phyloP scores from a whole-genome alignment of 2,888 invertebrate species.

The Tridacna gigas region DNA sequence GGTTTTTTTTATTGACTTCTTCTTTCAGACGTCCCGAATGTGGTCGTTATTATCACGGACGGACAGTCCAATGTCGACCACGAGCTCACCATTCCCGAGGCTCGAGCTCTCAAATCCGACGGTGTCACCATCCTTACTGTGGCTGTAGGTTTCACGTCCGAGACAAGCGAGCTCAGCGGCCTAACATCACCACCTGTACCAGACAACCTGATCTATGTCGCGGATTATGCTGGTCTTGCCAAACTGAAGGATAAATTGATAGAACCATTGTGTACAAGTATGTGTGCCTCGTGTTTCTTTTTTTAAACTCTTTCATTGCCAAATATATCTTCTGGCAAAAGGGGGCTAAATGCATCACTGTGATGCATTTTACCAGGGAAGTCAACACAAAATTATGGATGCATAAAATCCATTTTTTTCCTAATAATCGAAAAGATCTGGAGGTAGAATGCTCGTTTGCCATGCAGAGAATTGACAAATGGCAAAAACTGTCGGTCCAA shows the following conservation, averaged over 20 bases:
- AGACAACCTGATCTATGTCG: constrained; percentile 77
- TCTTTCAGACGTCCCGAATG: constrained; percentile 75
- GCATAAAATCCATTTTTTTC: too few species aligned
- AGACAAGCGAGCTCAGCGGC: constrained; percentile 75
- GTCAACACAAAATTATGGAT: too few species aligned
- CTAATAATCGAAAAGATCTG: too few species aligned
- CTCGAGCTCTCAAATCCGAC: constrained; percentile 69
- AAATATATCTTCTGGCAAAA: too few species aligned
- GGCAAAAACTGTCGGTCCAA: too few species aligned
- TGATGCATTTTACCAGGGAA: too few species aligned
- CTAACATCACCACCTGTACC: constrained; percentile 78
- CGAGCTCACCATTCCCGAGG: constrained; percentile 78
- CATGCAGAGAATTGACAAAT: too few species aligned
- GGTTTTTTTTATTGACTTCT: not conserved
- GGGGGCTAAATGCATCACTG: too few species aligned
- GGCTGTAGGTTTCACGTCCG: constrained; percentile 74
- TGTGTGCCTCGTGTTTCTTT: not conserved
- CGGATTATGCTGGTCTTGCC: constrained; percentile 76
- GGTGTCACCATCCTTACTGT: constrained; percentile 78
- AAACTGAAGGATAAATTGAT: constrained; percentile 75
- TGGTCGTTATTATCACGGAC: constrained; percentile 78
- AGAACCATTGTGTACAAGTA: constrained; percentile 80
- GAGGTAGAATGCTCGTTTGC: too few species aligned
- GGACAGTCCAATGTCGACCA: constrained; percentile 81
- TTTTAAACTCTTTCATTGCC: not conserved